Percentiles rank a stretch among this genome's conserved stretches.
Evolutionary conservation across 2,888 invertebrate genomes (phyloP).

Genomic region (Dromius quadrimaculatus): DNA sequence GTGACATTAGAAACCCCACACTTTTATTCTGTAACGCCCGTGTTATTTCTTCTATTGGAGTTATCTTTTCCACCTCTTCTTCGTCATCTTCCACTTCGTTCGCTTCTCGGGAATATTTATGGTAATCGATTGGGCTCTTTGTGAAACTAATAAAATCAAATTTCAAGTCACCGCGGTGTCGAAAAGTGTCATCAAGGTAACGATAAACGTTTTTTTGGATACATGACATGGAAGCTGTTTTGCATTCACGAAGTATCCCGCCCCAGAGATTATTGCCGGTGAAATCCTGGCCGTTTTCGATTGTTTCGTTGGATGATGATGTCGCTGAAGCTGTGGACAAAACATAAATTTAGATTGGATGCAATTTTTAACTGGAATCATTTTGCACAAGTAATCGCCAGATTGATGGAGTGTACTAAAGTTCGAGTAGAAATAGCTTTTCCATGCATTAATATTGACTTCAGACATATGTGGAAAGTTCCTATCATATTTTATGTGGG

Average conservation of each 20-base stretch:
- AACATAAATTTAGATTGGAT: no score
- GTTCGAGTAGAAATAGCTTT: no score
- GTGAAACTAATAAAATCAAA: slow-evolving; percentile 75
- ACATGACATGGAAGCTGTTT: slow-evolving; percentile 77
- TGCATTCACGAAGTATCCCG: slow-evolving; percentile 79
- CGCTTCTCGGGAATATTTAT: slow-evolving; percentile 70
- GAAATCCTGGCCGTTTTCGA: not conserved
- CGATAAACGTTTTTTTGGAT: slow-evolving; percentile 82
- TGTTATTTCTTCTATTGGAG: slow-evolving; percentile 82
- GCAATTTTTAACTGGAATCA: no score
- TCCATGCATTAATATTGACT: no score
- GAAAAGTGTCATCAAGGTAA: slow-evolving; percentile 78
- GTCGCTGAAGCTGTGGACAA: slow-evolving; percentile 17
- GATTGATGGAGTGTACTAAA: no score
- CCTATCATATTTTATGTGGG: no score
- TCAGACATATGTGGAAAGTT: no score
- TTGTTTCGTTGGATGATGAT: slow-evolving; percentile 23
- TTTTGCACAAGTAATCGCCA: no score
- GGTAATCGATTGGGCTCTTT: slow-evolving; percentile 73
- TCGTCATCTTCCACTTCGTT: slow-evolving; percentile 66
- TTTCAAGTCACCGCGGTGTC: slow-evolving; percentile 74
- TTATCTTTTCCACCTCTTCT: slow-evolving; percentile 62
- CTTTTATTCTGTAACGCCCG: slow-evolving; percentile 78
- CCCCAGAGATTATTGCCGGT: slow-evolving; percentile 79
- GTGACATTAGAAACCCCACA: slow-evolving; percentile 80